phyloP scores from a whole-genome alignment of 2,113 vertebrate species.

The Heterocephalus glaber region DNA sequence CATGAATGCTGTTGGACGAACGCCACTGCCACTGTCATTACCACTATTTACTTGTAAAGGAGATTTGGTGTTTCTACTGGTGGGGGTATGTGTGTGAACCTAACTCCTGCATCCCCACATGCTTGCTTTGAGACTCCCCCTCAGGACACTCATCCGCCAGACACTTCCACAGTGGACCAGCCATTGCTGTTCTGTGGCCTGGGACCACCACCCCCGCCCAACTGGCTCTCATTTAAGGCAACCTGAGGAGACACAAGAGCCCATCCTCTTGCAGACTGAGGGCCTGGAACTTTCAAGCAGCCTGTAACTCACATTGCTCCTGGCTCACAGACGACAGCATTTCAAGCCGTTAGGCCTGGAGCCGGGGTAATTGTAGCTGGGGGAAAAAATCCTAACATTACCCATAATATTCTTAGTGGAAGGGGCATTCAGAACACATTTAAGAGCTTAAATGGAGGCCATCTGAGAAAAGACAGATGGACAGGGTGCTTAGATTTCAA shows the following conservation, averaged over 20 bases:
- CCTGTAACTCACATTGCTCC: conserved; percentile 39
- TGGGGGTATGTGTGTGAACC: rapidly evolving
- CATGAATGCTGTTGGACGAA: neutral
- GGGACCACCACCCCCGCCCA: neutral
- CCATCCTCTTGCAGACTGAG: neutral
- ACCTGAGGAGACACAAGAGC: neutral
- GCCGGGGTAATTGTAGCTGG: conserved; percentile 74
- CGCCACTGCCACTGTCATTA: neutral
- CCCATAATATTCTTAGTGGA: conserved; percentile 70
- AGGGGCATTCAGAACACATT: conserved; percentile 79
- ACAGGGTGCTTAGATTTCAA: conserved; percentile 81
- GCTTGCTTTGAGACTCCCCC: neutral
- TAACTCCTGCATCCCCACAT: rapidly evolving
- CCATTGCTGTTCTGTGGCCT: neutral
- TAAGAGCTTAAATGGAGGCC: conserved; percentile 81
- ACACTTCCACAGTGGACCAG: rapidly evolving
- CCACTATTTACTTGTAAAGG: rapidly evolving
- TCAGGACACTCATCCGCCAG: rapidly evolving
- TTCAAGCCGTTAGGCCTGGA: conserved; percentile 63
- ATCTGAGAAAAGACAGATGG: conserved; percentile 86
- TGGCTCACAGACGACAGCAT: conserved; percentile 58
- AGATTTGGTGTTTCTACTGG: rapidly evolving
- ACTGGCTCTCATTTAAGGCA: neutral
- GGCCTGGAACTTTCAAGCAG: conserved; percentile 54
- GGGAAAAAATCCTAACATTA: conserved; percentile 77